Evolutionary conservation across 2,113 vertebrate genomes (phyloP).

Genomic region (Aythya baeri): DNA sequence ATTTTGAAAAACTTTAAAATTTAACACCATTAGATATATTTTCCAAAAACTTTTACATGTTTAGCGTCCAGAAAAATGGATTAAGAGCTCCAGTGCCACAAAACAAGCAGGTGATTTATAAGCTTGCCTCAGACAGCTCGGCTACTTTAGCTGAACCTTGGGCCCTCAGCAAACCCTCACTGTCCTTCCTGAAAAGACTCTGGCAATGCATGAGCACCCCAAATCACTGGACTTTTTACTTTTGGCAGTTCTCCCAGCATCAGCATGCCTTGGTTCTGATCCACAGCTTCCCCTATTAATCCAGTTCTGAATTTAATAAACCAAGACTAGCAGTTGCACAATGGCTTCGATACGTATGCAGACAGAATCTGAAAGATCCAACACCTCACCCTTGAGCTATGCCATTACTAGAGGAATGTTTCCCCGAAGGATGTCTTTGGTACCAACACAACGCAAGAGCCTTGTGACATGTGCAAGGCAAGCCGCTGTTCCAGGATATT

Average conservation of each 20-base stretch:
- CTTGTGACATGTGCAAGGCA: background rate
- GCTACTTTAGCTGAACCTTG: background rate
- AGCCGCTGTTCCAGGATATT: constrained; percentile 34
- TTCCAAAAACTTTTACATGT: background rate
- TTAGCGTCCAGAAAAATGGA: background rate
- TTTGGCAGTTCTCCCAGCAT: background rate
- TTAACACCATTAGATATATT: background rate
- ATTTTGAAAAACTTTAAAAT: background rate
- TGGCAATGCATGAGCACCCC: background rate
- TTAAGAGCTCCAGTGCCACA: background rate
- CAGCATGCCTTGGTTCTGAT: constrained; percentile 12
- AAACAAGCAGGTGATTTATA: constrained; percentile 1
- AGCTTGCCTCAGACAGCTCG: background rate
- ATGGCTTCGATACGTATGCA: background rate
- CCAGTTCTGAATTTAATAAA: background rate
- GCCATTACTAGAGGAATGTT: background rate
- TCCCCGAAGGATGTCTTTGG: constrained; percentile 1
- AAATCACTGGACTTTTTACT: background rate
- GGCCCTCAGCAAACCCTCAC: background rate
- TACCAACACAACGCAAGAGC: constrained; percentile 8
- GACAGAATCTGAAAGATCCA: background rate
- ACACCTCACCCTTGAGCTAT: constrained; percentile 18
- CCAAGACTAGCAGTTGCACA: background rate
- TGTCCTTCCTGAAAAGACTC: background rate
- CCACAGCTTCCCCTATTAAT: background rate